Percentiles rank a stretch among this genome's conserved stretches.
These are phyloP conservation scores for Tetrao urogallus DNA, from an alignment of 2,113 vertebrate genomes.

Conservation along the genomic window DNA sequence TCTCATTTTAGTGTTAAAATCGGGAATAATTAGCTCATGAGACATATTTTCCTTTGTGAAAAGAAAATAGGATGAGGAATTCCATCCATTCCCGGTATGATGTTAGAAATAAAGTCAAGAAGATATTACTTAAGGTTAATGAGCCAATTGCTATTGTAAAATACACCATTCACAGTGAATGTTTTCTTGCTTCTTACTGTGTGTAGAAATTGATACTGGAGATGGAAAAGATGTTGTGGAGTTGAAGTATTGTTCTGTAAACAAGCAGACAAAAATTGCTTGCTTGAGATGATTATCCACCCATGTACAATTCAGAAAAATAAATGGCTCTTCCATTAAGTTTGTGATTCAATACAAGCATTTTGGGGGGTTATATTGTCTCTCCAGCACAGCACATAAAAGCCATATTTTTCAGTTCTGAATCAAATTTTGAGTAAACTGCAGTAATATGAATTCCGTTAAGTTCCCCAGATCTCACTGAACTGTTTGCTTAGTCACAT, in stretches of 20 bases:
- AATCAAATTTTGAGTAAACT: conserved; percentile 20
- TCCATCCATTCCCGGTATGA: conserved; percentile 5
- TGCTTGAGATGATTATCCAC: conserved; percentile 58
- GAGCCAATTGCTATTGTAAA: conserved; percentile 57
- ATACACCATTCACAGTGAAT: conserved; percentile 26
- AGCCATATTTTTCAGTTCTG: neutral
- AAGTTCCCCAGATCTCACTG: neutral
- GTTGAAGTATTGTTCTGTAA: conserved; percentile 19
- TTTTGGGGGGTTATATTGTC: neutral
- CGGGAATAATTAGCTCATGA: neutral
- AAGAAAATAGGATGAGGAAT: neutral
- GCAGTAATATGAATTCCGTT: neutral
- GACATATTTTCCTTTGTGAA: neutral
- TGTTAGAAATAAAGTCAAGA: conserved; percentile 54
- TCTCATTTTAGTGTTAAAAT: neutral
- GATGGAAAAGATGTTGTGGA: conserved; percentile 21
- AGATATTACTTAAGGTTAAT: conserved; percentile 58
- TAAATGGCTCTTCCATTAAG: conserved; percentile 50
- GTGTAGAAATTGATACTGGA: conserved; percentile 48
- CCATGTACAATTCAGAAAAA: conserved; percentile 54
- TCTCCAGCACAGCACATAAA: neutral
- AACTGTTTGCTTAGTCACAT: neutral
- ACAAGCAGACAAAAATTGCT: conserved; percentile 45
- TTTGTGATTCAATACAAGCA: conserved; percentile 13
- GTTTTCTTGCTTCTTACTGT: conserved; percentile 58